These are phyloP conservation scores for Odontocerum albicorne DNA, from an alignment of 2,888 invertebrate genomes.

Conservation along the genomic window DNA sequence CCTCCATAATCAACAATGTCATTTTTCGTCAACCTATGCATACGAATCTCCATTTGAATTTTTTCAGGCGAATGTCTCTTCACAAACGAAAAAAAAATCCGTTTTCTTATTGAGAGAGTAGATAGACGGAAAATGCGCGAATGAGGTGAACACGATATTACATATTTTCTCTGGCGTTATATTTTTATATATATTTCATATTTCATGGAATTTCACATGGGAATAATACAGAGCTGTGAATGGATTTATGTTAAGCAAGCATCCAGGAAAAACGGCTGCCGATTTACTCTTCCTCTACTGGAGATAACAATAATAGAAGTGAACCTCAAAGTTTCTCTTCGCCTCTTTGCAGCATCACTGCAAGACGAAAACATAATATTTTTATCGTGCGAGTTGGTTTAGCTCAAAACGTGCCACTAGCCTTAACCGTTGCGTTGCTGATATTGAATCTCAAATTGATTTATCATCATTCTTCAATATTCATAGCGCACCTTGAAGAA, in stretches of 20 bases:
- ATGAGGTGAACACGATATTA: slow-evolving; percentile 18
- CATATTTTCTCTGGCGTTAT: slow-evolving; percentile 13
- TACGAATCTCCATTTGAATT: slow-evolving; percentile 16
- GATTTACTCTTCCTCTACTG: slow-evolving; percentile 1
- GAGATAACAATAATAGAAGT: slow-evolving; percentile 16
- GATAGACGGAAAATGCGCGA: slow-evolving; percentile 9
- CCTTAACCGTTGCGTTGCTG: no score
- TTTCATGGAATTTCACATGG: slow-evolving; percentile 22
- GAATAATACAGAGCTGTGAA: slow-evolving; percentile 22
- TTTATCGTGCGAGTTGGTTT: no score
- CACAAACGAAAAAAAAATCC: background rate
- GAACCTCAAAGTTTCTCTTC: slow-evolving; percentile 1
- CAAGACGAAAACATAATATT: no score
- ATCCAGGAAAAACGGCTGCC: slow-evolving; percentile 1
- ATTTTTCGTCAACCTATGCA: slow-evolving; percentile 10
- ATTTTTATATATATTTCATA: slow-evolving; percentile 19
- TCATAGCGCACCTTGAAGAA: no score
- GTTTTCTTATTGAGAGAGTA: background rate
- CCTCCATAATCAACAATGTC: background rate
- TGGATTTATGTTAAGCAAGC: slow-evolving; percentile 29
- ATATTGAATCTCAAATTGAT: no score
- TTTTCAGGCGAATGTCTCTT: slow-evolving; percentile 8
- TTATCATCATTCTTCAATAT: no score
- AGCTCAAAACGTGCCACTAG: no score
- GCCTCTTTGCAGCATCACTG: background rate